Percentiles rank a stretch among this genome's conserved stretches.
Conservation (phyloP, 1,140 invertebrate genomes). For the Batillaria attramentaria region DNA sequence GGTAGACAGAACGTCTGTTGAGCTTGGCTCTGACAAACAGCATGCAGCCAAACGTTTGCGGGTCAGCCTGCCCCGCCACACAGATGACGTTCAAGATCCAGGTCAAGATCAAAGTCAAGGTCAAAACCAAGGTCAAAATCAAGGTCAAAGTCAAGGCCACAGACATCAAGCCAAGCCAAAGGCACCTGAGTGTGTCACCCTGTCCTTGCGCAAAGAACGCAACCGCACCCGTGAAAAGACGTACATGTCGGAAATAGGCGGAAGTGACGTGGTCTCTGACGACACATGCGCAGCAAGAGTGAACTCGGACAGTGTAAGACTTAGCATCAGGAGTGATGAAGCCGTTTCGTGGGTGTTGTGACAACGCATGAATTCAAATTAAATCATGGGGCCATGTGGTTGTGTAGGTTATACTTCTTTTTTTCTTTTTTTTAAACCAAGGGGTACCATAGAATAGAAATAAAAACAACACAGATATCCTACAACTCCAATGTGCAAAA, state of each 20-base stretch:
- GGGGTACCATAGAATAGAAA: no score
- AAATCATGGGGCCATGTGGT: no score
- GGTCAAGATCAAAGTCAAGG: background rate
- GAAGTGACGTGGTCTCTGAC: conserved; percentile 19
- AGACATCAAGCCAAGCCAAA: background rate
- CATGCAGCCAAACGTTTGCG: background rate
- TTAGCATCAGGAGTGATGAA: background rate
- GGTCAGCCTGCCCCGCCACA: background rate
- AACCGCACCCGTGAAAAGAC: conserved; percentile 23
- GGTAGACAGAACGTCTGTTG: background rate
- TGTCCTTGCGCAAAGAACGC: conserved; percentile 18
- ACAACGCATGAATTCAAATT: background rate
- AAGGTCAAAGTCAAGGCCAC: background rate
- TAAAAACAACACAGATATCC: no score
- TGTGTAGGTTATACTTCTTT: no score
- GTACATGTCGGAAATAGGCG: conserved; percentile 24
- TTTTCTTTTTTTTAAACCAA: no score
- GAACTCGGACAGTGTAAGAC: background rate
- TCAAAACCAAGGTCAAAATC: background rate
- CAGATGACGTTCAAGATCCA: conserved; percentile 12
- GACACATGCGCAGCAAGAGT: conserved; percentile 5
- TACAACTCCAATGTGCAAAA: no score
- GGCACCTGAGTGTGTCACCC: background rate
- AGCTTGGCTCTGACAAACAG: background rate
- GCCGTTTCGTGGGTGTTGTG: background rate